Evolutionary conservation across 53 echinoderm and acorn worm genomes (phyloP).

Genomic region (Mesocentrotus franciscanus): DNA sequence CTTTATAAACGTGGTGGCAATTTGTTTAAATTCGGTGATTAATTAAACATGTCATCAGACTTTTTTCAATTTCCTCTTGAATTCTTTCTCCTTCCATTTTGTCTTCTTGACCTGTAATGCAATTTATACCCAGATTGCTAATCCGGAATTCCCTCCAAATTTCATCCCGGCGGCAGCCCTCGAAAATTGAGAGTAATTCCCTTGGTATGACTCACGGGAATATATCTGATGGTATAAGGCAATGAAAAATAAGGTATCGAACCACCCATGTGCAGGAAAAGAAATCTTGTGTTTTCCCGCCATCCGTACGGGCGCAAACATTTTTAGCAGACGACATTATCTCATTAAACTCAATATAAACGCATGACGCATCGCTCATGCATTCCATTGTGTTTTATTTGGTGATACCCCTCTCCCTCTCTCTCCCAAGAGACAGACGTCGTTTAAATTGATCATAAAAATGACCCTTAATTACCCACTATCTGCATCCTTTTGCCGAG

Average conservation of each 20-base stretch:
- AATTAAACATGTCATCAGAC: slow-evolving; percentile 26
- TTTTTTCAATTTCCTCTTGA: not conserved
- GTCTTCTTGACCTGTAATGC: not conserved
- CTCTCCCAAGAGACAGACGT: slow-evolving; percentile 34
- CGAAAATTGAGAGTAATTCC: slow-evolving; percentile 43
- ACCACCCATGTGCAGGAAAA: slow-evolving; percentile 2
- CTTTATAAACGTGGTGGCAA: not conserved
- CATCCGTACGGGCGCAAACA: not conserved
- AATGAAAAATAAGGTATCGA: slow-evolving; percentile 3
- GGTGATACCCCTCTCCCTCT: not conserved
- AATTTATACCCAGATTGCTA: slow-evolving; percentile 39
- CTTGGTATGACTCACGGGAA: slow-evolving; percentile 24
- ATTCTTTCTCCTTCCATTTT: not conserved
- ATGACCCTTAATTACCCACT: slow-evolving; percentile 39
- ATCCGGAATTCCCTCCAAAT: slow-evolving; percentile 23
- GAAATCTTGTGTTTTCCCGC: slow-evolving; percentile 38
- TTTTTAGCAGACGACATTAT: not conserved
- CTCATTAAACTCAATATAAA: not conserved
- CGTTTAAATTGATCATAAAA: slow-evolving; percentile 47
- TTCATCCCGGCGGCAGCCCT: slow-evolving; percentile 23
- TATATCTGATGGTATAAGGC: not conserved
- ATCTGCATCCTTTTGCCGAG: not conserved
- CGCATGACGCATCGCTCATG: slow-evolving; percentile 16
- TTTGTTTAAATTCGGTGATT: slow-evolving; percentile 21
- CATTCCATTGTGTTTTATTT: slow-evolving; percentile 29